Evolutionary conservation across 2,888 invertebrate genomes (phyloP).

Genomic region (Graphium colonna): DNA sequence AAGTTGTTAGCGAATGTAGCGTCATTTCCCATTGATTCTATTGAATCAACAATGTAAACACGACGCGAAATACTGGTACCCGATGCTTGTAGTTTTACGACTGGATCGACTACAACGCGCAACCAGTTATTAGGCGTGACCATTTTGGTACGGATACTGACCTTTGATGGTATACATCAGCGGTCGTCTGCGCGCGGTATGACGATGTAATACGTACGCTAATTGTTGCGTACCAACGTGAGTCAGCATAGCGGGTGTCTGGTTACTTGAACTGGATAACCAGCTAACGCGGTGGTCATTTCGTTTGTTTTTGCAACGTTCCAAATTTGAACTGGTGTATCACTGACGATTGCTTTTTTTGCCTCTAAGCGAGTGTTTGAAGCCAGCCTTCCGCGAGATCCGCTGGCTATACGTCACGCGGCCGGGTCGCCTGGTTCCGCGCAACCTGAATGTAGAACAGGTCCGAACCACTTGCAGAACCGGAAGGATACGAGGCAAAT

Average conservation of each 20-base stretch:
- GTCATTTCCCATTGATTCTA: conserved; percentile 55
- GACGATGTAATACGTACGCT: conserved; percentile 64
- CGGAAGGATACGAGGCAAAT: conserved; percentile 79
- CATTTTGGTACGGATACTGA: conserved; percentile 79
- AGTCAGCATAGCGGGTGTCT: conserved; percentile 65
- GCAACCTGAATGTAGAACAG: conserved; percentile 76
- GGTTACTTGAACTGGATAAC: conserved; percentile 37
- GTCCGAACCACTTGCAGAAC: conserved; percentile 76
- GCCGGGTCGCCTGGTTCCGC: conserved; percentile 58
- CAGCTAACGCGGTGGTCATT: conserved; percentile 13
- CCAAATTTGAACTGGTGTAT: background rate
- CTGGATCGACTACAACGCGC: conserved; percentile 73
- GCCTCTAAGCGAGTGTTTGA: conserved; percentile 38
- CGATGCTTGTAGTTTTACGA: conserved; percentile 71
- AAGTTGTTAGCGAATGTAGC: conserved; percentile 1
- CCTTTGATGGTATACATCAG: conserved; percentile 72
- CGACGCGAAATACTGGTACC: conserved; percentile 74
- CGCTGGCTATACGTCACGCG: conserved; percentile 61
- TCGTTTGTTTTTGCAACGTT: conserved; percentile 7
- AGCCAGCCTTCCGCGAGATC: conserved; percentile 35
- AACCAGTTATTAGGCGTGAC: conserved; percentile 81
- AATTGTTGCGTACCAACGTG: conserved; percentile 69
- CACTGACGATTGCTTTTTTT: background rate
- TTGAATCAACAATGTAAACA: conserved; percentile 68
- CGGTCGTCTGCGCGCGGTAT: conserved; percentile 60